Evolutionary conservation across 1,140 invertebrate species (phyloP).

Genomic region (Yoshiicerus persimilis): DNA sequence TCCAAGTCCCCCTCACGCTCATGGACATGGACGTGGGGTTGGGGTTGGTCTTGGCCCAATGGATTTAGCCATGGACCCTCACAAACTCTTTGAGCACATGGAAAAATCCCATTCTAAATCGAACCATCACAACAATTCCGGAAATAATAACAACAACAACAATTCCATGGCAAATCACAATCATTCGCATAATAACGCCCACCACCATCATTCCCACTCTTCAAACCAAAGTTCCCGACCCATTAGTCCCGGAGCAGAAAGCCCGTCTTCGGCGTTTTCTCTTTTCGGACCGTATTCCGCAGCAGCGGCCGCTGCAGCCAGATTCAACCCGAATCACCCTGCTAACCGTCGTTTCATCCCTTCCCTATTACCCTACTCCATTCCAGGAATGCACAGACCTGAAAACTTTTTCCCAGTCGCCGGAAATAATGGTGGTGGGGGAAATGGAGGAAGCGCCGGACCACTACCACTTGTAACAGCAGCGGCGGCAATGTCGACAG

Average conservation of each 20-base stretch:
- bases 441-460: neutral
- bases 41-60: slow-evolving; percentile 15
- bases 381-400: slow-evolving; percentile 40
- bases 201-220: neutral
- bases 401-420: slow-evolving; percentile 30
- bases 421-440: neutral
- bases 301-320: slow-evolving; percentile 43
- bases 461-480: slow-evolving; percentile 37
- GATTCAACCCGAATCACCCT: slow-evolving; percentile 28
- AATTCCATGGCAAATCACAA: neutral
- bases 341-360: slow-evolving; percentile 42
- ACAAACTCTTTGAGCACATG: slow-evolving; percentile 29
- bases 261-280: slow-evolving; percentile 42
- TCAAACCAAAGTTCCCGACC: neutral
- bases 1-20: neutral
- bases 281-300: slow-evolving; percentile 47
- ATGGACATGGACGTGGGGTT: neutral
- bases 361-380: slow-evolving; percentile 44
- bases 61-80: slow-evolving; percentile 43
- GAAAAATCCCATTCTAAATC: slow-evolving; percentile 40
- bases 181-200: neutral
- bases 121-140: slow-evolving; percentile 1
- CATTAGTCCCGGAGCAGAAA: slow-evolving; percentile 1
- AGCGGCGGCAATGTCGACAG: slow-evolving; percentile 35
- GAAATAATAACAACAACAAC: slow-evolving; percentile 27